Base-by-base conservation (phyloP, 2,113 vertebrate species). In the Ochotona princeps region DNA sequence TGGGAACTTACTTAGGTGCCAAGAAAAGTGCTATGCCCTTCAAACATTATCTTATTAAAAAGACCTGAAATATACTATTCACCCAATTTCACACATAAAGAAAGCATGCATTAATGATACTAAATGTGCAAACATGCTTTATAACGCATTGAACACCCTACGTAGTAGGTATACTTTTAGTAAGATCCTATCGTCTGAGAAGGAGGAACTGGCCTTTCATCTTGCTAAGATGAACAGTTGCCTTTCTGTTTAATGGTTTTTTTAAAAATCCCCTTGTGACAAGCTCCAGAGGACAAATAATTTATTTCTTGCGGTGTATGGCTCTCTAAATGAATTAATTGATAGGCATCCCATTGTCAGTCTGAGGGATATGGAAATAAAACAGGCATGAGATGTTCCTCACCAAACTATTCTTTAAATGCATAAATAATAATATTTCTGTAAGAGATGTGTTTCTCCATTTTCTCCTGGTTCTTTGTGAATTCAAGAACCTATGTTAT, bases 231-330 rank as follows among this genome's bases (percentile, higher is more conserved):
- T 91, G 91, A 97, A 67, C 87, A 94, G 81, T 96, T 95, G 87
- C 84, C 95, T 95, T 94, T 93, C 90, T 83, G 69, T 96, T 94
- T 96, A 96, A 96, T 95, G 93, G 81, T 96, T 97, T 97, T 97
- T 95, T 91, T 32, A 82, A 93, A 93, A 96, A 95, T 94, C 90
- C 96, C 90, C 96, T 89, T 95, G 96, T 96, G 96, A 96, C 96
- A 95, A 96, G 96, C 94, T 97, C 96, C 94, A 96, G 96, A 97
- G 95, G 96, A 97, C 96, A 97, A 96, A 97, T 96, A 97, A 97
- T 97, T 97, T 97, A 96, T 96, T 96, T 96, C 95, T 97, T 89
- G 93, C 91, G 93, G 93, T 94, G 93, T 94, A 96, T 95, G 93
- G 87, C 92, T 97, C 90, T 95, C 96, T 95, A 96, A 96, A 96